Conservation (phyloP, 1,140 invertebrate genomes). For the Lepidurus couesii region DNA sequence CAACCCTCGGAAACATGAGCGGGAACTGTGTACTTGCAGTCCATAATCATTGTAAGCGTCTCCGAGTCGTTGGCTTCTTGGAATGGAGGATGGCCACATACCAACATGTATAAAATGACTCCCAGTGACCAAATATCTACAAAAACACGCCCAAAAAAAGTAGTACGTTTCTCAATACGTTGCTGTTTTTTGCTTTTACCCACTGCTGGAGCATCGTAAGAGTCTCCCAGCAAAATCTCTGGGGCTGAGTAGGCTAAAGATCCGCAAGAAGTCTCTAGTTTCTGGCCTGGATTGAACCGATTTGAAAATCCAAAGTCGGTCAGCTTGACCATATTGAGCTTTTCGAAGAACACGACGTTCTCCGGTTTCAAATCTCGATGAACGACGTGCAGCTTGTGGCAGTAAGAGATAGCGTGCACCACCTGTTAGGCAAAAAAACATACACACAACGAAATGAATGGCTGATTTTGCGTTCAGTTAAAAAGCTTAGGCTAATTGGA, state of each 20-base stretch:
- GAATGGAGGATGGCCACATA: slow-evolving; percentile 93
- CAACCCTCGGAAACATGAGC: slow-evolving; percentile 79
- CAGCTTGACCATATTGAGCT: slow-evolving; percentile 92
- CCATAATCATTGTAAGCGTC: slow-evolving; percentile 99
- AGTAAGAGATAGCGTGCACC: slow-evolving; percentile 94
- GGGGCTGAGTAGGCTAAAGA: slow-evolving; percentile 98
- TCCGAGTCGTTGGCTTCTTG: slow-evolving; percentile 99
- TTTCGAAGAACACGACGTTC: slow-evolving; percentile 98
- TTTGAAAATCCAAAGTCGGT: slow-evolving; percentile 86
- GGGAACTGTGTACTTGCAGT: slow-evolving; percentile 95
- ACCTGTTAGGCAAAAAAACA: slow-evolving; percentile 60
- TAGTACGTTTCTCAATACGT: background rate
- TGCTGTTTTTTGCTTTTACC: slow-evolving; percentile 48
- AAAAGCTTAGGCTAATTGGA: background rate
- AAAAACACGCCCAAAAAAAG: slow-evolving; percentile 37
- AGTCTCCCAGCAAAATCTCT: slow-evolving; percentile 94
- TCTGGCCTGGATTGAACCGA: slow-evolving; percentile 92
- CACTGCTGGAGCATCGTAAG: slow-evolving; percentile 88
- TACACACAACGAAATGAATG: background rate
- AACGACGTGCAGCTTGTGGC: slow-evolving; percentile 88
- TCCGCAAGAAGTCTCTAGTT: slow-evolving; percentile 98
- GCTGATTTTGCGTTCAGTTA: background rate
- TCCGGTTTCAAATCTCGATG: slow-evolving; percentile 97
- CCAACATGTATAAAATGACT: slow-evolving; percentile 97
- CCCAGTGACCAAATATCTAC: slow-evolving; percentile 96